phyloP scores from a whole-genome alignment of 2,888 invertebrate genomes.

The Stenchaetothrips biformis region DNA sequence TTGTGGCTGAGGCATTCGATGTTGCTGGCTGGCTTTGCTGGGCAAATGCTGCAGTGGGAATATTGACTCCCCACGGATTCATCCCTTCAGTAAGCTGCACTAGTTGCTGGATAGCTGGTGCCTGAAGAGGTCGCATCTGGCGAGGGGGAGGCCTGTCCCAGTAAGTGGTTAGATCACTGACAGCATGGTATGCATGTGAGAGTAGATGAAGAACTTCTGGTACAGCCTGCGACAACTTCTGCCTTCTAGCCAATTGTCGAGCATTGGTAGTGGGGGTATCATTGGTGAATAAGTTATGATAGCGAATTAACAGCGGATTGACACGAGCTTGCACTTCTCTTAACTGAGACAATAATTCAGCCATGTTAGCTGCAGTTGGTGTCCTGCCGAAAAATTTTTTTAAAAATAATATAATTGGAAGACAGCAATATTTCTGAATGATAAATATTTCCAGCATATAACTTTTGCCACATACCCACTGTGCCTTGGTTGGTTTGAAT shows the following conservation, averaged over 20 bases:
- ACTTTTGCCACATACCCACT: background rate
- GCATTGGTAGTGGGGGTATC: slow-evolving; percentile 53
- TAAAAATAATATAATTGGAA: background rate
- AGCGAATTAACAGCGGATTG: slow-evolving; percentile 61
- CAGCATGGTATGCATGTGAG: slow-evolving; percentile 81
- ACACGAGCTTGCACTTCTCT: slow-evolving; percentile 55
- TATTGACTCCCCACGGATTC: background rate
- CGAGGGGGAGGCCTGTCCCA: slow-evolving; percentile 63
- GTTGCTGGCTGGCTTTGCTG: slow-evolving; percentile 34
- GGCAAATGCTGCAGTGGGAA: slow-evolving; percentile 31
- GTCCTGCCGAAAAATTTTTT: background rate
- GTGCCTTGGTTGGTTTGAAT: background rate
- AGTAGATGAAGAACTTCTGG: slow-evolving; percentile 78
- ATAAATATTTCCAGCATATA: background rate
- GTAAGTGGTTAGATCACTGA: slow-evolving; percentile 79
- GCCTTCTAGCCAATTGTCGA: slow-evolving; percentile 52
- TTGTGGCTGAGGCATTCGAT: background rate
- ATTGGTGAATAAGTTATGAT: slow-evolving; percentile 56
- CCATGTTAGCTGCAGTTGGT: slow-evolving; percentile 49
- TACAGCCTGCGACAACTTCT: slow-evolving; percentile 66
- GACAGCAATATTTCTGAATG: background rate
- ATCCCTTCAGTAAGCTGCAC: slow-evolving; percentile 37
- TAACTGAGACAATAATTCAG: slow-evolving; percentile 53
- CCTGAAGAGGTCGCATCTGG: slow-evolving; percentile 54
- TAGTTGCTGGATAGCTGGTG: slow-evolving; percentile 30